phyloP scores from a whole-genome alignment of 2,113 vertebrate species.

The human (Homo sapiens) region DNA sequence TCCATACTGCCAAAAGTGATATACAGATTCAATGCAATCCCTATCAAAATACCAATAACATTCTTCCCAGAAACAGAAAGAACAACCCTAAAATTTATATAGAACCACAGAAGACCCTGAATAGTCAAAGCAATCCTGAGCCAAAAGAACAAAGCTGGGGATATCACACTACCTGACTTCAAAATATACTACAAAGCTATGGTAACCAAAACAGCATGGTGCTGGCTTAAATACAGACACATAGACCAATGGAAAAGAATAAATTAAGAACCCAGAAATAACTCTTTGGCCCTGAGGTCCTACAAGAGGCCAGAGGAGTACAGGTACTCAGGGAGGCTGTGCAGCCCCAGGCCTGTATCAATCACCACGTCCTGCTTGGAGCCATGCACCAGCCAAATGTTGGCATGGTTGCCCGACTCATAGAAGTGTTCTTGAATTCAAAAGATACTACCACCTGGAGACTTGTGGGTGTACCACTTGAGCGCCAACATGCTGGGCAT shows the following conservation, averaged over 20 bases:
- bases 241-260: too few relatives aligned
- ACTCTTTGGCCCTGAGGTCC: constrained; percentile 24
- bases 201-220: too few relatives aligned
- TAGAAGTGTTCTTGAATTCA: constrained; percentile 98
- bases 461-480: constrained; percentile 96
- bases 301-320: constrained; percentile 86
- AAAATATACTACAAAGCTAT: too few relatives aligned
- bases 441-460: constrained; percentile 92
- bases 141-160: too few relatives aligned
- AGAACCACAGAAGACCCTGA: neutral
- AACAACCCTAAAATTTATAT: neutral
- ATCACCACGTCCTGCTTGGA: constrained; percentile 92
- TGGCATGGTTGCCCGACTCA: constrained; percentile 93
- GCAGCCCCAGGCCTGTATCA: constrained; percentile 93
- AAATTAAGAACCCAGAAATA: too few relatives aligned
- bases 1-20: neutral
- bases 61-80: neutral
- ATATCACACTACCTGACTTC: too few relatives aligned
- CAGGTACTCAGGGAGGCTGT: constrained; percentile 94
- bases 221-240: too few relatives aligned
- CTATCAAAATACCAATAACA: neutral
- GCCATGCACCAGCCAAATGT: constrained; percentile 92
- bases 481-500: constrained; percentile 88
- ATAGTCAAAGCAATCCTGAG: too few relatives aligned
- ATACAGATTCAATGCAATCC: neutral